Conservation (phyloP, 2,113 vertebrate genomes). For the Cololabis saira region DNA sequence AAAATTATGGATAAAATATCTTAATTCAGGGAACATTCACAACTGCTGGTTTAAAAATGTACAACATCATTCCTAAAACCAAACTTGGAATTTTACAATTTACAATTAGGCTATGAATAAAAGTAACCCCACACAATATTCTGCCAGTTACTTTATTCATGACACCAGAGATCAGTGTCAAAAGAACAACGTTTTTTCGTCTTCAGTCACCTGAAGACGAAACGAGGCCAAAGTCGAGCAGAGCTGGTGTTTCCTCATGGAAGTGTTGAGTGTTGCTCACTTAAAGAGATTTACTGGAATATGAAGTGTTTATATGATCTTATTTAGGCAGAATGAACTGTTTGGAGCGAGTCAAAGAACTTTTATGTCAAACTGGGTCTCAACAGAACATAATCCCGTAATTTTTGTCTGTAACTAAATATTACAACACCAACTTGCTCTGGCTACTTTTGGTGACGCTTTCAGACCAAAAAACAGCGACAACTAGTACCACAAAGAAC, state of each 20-base stretch:
- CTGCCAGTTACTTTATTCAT: constrained; percentile 47
- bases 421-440: constrained; percentile 26
- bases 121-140: constrained; percentile 12
- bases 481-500: constrained; percentile 39
- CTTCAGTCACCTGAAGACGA: constrained; percentile 41
- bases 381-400: constrained; percentile 4
- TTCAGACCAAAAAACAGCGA: constrained; percentile 43
- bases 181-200: constrained; percentile 27
- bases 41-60: background rate
- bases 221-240: constrained; percentile 17
- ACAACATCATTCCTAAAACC: constrained; percentile 8
- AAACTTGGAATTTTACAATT: background rate
- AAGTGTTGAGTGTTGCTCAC: constrained; percentile 49
- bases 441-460: constrained; percentile 27
- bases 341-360: constrained; percentile 16
- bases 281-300: constrained; percentile 42
- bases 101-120: too few relatives aligned
- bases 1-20: too few relatives aligned
- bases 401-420: constrained; percentile 29
- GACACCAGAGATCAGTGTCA: constrained; percentile 26
- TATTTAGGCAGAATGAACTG: constrained; percentile 45
- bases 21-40: too few relatives aligned
- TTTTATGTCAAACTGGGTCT: constrained; percentile 20
- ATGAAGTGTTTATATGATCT: constrained; percentile 28
- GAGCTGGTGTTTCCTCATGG: constrained; percentile 26